Base-by-base conservation (phyloP, 2,888 invertebrate genomes). In the Drosophila anomelani region DNA sequence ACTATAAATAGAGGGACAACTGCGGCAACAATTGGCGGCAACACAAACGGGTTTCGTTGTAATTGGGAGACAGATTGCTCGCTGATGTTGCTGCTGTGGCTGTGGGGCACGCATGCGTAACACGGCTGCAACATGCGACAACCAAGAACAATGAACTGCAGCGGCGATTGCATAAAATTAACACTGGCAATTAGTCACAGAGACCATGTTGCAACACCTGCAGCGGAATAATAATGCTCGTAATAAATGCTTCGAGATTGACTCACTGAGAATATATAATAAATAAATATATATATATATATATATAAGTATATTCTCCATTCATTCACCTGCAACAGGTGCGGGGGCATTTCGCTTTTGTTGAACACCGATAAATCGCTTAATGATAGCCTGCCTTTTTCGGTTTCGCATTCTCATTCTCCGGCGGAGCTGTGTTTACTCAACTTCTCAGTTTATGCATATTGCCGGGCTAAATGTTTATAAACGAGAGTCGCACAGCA, bases 21-120 rank as follows among this genome's bases (percentile, higher is more conserved):
- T 62, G 44, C 34, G 51, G 49, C 67, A 17, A 67, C 83, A 83
- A 86, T 75, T 49, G 73, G 63, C 63, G 62, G 71, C 71, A 72
- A 51, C 32, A 55, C 70, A 71, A 71, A 54, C 62, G 53, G 38
- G 47, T 47, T 43, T 44, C 29, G 57, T 41, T 71, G 79, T 71
- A 79, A 81, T 73, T 69, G 62, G 75, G 61, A 69, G 58, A 68
- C 75, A 55, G 67, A 55, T 54, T 83, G 83, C 75, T 77, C 20
- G 20, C 49, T 17, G 49, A 72, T 47, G 46, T n/a, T 26, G 29
- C n/a, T 17, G 49, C 57, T 85, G 70, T 75, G 82, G 86, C 75
- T 49, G 64, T 57, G 70, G 57, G 84, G 66, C 74, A 68, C 81
- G 87, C 85, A 84, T 84, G 83, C 89, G 89, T 84, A 88, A 74